Evolutionary conservation across 2,888 invertebrate species (phyloP).

Genomic region (Drosophila pseudotakahashii): DNA sequence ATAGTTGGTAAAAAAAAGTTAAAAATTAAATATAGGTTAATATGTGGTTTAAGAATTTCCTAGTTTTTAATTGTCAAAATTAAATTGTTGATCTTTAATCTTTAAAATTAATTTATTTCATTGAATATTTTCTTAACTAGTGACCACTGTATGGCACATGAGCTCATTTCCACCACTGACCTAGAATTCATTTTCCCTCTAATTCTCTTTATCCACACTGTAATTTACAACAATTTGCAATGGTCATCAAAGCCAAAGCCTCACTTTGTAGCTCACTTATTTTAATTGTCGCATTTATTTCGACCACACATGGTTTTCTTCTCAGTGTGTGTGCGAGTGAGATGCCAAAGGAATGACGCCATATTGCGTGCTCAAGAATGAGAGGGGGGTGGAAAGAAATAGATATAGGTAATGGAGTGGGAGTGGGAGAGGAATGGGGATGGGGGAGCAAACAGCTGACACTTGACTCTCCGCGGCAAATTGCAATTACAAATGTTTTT

Average conservation of each 20-base stretch:
- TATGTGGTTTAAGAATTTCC: too few species aligned
- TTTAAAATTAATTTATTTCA: too few species aligned
- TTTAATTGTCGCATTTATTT: constrained; percentile 69
- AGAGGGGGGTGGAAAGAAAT: constrained; percentile 20
- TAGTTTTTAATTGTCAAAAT: too few species aligned
- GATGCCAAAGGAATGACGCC: constrained; percentile 69
- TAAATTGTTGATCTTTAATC: too few species aligned
- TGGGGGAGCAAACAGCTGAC: constrained; percentile 63
- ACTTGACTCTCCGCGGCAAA: constrained; percentile 61
- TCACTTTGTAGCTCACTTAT: constrained; percentile 53
- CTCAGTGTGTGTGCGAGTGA: constrained; percentile 26
- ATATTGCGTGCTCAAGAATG: constrained; percentile 62
- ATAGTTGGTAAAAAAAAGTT: too few species aligned
- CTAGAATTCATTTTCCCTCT: constrained; percentile 49
- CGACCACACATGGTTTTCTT: constrained; percentile 31
- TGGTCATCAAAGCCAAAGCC: constrained; percentile 16
- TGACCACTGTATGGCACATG: constrained; percentile 46
- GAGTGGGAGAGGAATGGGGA: constrained; percentile 23
- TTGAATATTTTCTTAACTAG: not conserved
- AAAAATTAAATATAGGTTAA: too few species aligned
- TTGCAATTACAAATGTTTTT: constrained; percentile 55
- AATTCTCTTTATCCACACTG: constrained; percentile 32
- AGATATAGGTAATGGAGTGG: not conserved
- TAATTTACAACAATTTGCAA: constrained; percentile 30
- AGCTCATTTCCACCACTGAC: constrained; percentile 60